Evolutionary conservation across 2,888 invertebrate genomes (phyloP), one percentile per base, ranked within the genome.

Genomic region (Dyspetes luteomarginatus): DNA sequence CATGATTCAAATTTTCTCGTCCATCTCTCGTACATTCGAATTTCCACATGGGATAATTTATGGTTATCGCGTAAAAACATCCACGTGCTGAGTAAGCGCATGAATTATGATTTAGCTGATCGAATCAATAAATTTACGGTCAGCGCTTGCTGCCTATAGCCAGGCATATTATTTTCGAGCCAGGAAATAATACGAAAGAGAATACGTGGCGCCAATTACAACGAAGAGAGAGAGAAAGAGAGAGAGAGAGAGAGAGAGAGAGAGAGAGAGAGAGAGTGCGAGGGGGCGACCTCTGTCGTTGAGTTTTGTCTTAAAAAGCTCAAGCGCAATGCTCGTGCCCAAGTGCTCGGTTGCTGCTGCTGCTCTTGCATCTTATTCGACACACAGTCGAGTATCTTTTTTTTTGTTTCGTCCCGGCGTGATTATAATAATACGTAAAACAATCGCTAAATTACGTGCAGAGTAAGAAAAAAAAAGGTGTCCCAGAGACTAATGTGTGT

Each of bases 311-410:
- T 24, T 41, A 15, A 36, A 2, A 3, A 36, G 26, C 64, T 45
- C 64, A 9, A 58, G 60, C 41, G 41, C 41, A 52, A 73, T 62
- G 62, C 41, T 30, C 72, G 72, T 73, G 72, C 72, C 41, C 62
- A 64, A 73, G 72, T 73, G 52, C 52, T 62, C 41, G 52, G 72
- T 41, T 12, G 60, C 28, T 41, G 55, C 62, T 28, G 48, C 30
- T 17, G 22, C 43, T 48, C 36, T 36, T 7, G 7, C 12, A 3
- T 36, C 12, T 12, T 12, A 36, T 12, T n/a, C n/a, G n/a, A n/a
- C n/a, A n/a, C n/a, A n/a, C 36, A 12, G 9, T 12, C 36, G 36
- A 36, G 36, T 36, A 36, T 36, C 12, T 36, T 36, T 36, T 36
- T 9, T 36, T 30, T 9, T 36, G 36, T 12, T n/a, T n/a, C n/a